These are phyloP conservation scores for Ailurus styani DNA, from an alignment of 2,113 vertebrate genomes.

Conservation along the genomic window DNA sequence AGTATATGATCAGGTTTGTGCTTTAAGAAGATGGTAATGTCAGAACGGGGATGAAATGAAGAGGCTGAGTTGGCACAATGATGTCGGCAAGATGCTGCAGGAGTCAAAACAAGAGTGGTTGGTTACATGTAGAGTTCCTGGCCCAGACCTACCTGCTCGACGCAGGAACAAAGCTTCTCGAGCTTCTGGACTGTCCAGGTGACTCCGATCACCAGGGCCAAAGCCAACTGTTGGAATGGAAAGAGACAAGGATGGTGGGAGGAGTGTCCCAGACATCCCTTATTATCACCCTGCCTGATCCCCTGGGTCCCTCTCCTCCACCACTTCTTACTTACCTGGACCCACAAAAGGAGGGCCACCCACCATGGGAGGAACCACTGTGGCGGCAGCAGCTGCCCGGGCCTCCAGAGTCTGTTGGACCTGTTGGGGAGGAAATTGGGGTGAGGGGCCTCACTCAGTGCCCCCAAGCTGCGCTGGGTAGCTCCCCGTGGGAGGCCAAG, in stretches of 20 bases:
- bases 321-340: constrained; percentile 80
- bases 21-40: neutral
- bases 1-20: neutral
- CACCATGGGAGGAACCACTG: constrained; percentile 82
- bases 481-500: neutral
- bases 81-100: neutral
- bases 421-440: constrained; percentile 65
- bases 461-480: neutral
- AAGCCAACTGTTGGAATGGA: constrained; percentile 63
- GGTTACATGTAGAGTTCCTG: neutral
- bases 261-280: neutral
- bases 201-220: constrained; percentile 68
- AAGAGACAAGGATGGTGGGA: neutral
- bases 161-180: constrained; percentile 75
- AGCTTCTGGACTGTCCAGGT: constrained; percentile 74
- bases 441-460: neutral
- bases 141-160: constrained; percentile 64
- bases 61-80: neutral
- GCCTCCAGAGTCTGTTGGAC: constrained; percentile 93
- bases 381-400: constrained; percentile 85
- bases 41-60: neutral
- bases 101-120: neutral
- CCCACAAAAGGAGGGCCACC: constrained; percentile 85
- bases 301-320: neutral
- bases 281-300: neutral